Conservation (phyloP, 2,113 vertebrate genomes). For the Antechinus flavipes region DNA sequence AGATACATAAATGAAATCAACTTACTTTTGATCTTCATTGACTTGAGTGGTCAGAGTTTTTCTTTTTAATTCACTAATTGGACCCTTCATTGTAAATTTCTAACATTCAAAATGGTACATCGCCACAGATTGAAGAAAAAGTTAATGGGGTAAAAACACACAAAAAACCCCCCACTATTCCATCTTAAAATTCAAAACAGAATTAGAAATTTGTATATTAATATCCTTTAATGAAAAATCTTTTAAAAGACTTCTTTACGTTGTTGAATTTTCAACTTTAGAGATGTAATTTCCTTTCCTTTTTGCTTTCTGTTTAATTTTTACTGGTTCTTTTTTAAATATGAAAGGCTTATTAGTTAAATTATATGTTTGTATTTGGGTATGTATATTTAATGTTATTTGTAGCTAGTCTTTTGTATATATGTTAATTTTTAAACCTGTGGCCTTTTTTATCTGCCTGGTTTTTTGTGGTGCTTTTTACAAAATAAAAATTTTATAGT, state of each 20-base stretch:
- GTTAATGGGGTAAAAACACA: not conserved
- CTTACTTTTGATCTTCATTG: not conserved
- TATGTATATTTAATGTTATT: slow-evolving; percentile 71
- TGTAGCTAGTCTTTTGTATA: slow-evolving; percentile 61
- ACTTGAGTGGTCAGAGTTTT: not conserved
- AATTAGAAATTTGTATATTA: not conserved
- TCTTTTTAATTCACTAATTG: not conserved
- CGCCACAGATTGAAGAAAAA: not conserved
- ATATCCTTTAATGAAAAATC: not conserved
- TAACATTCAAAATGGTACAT: not conserved
- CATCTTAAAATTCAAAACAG: not conserved
- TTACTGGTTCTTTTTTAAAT: slow-evolving; percentile 41
- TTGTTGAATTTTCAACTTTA: not conserved
- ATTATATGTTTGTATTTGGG: slow-evolving; percentile 45
- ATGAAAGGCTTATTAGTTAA: slow-evolving; percentile 59
- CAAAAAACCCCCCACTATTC: not conserved
- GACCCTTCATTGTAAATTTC: not conserved
- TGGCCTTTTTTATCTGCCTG: slow-evolving; percentile 56
- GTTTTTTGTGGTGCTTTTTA: not conserved
- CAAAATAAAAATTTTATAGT: slow-evolving; percentile 76
- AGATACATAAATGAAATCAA: not conserved
- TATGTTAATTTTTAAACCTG: slow-evolving; percentile 75
- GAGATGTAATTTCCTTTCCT: not conserved
- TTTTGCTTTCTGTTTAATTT: slow-evolving; percentile 54
- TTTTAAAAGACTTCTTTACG: not conserved